These are phyloP conservation scores for Erynnis tages DNA, from an alignment of 2,888 invertebrate species.

Conservation along the genomic window DNA sequence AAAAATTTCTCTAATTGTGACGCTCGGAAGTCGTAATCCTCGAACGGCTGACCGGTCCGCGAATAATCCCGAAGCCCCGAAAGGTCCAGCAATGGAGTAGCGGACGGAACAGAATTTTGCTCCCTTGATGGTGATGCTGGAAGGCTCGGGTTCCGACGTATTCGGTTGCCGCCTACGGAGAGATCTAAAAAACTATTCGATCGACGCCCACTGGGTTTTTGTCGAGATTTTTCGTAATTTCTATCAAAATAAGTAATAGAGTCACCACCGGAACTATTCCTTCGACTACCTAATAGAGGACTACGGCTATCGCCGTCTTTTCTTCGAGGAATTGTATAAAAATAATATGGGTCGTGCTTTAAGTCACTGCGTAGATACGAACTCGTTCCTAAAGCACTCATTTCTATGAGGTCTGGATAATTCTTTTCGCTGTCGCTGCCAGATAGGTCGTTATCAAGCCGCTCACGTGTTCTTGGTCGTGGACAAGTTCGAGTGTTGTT, in stretches of 20 bases:
- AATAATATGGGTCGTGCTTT: constrained; percentile 73
- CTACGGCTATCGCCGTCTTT: constrained; percentile 87
- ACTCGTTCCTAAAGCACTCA: constrained; percentile 68
- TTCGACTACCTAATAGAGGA: constrained; percentile 86
- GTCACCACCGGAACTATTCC: constrained; percentile 87
- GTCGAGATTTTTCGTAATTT: constrained; percentile 57
- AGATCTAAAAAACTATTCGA: constrained; percentile 88
- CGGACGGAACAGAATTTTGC: constrained; percentile 69
- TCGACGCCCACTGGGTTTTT: constrained; percentile 70
- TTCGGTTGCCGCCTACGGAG: constrained; percentile 70
- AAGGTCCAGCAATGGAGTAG: constrained; percentile 84
- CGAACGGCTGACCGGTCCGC: constrained; percentile 66
- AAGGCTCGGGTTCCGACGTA: constrained; percentile 80
- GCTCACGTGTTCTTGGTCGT: constrained; percentile 61
- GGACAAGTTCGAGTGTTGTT: constrained; percentile 66
- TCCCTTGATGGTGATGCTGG: constrained; percentile 85
- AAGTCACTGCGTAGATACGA: constrained; percentile 64
- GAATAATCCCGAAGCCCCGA: constrained; percentile 78
- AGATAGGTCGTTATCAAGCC: constrained; percentile 74
- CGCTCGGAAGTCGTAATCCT: constrained; percentile 88
- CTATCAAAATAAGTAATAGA: constrained; percentile 74
- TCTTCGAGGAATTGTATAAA: constrained; percentile 85
- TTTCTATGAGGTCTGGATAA: constrained; percentile 81
- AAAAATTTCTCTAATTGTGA: constrained; percentile 90
- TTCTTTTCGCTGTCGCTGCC: constrained; percentile 78